Evolutionary conservation across 37 sponge, comb jelly and placozoan genomes (phyloP).

Genomic region (Diacarnus erythraeanus): DNA sequence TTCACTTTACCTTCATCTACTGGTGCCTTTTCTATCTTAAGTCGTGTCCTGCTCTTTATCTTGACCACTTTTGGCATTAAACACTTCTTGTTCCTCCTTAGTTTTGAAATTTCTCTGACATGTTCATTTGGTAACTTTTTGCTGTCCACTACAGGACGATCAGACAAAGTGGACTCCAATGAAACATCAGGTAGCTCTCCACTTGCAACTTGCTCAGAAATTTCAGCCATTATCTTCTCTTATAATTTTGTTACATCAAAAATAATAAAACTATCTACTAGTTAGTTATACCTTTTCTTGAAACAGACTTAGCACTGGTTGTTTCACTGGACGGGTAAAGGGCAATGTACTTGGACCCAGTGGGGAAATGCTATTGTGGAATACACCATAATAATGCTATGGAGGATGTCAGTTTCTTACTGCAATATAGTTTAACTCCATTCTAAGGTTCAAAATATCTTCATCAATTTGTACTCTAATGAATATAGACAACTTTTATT

Average conservation of each 20-base stretch:
- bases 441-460: not conserved
- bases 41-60: not conserved
- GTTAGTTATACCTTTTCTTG: conserved; percentile 15
- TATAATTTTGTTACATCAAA: not conserved
- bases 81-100: not conserved
- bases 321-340: conserved; percentile 34
- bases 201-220: conserved; percentile 19
- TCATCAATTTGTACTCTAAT: not conserved
- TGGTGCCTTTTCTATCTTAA: not conserved
- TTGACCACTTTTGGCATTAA: not conserved
- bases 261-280: not conserved
- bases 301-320: conserved; percentile 14
- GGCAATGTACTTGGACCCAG: conserved; percentile 34
- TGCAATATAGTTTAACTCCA: conserved; percentile 42
- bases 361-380: conserved; percentile 34
- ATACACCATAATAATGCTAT: not conserved
- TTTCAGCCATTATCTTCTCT: conserved; percentile 32
- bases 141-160: not conserved
- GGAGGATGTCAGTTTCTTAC: conserved; percentile 1
- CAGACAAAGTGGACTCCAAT: not conserved
- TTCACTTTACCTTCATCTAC: conserved; percentile 30
- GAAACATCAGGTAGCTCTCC: conserved; percentile 42
- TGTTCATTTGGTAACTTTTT: no score
- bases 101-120: not conserved
- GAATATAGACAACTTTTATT: not conserved